Conservation (phyloP, 2,113 vertebrate genomes). For the Cyprinodon tularosa region DNA sequence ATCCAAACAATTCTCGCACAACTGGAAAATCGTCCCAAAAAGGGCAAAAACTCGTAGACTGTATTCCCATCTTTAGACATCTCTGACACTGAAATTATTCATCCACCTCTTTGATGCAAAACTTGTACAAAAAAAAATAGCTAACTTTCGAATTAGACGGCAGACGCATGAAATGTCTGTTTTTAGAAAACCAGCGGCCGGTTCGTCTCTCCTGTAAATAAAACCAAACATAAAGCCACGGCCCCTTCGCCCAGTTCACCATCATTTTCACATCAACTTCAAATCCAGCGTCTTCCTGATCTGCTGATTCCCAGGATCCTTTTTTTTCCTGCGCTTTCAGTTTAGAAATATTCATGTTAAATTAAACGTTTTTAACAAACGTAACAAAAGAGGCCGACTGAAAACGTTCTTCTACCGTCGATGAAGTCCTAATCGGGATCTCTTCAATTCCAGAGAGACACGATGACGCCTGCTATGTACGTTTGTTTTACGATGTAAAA, state of each 20-base stretch:
- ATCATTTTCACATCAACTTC: background rate
- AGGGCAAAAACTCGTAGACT: too few species aligned
- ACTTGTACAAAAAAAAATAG: background rate
- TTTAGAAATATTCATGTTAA: background rate
- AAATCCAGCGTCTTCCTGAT: background rate
- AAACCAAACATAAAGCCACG: background rate
- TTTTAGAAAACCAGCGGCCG: too few species aligned
- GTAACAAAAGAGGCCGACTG: background rate
- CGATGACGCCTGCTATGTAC: too few species aligned
- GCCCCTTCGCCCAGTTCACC: background rate
- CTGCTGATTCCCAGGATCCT: background rate
- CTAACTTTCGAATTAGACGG: too few species aligned
- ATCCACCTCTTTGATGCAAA: background rate
- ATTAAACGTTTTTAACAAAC: too few species aligned
- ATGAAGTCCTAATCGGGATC: too few species aligned
- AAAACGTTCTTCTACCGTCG: too few species aligned
- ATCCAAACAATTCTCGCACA: too few species aligned
- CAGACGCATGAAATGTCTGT: too few species aligned
- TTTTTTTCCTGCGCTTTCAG: background rate
- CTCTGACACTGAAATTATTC: background rate
- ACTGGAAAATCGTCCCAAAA: background rate
- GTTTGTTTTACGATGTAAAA: too few species aligned
- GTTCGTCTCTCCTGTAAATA: background rate
- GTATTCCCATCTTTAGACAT: background rate
- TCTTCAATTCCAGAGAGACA: too few species aligned